Base-by-base conservation (phyloP, 1,140 invertebrate species). In the Neocloeon triangulifer region DNA sequence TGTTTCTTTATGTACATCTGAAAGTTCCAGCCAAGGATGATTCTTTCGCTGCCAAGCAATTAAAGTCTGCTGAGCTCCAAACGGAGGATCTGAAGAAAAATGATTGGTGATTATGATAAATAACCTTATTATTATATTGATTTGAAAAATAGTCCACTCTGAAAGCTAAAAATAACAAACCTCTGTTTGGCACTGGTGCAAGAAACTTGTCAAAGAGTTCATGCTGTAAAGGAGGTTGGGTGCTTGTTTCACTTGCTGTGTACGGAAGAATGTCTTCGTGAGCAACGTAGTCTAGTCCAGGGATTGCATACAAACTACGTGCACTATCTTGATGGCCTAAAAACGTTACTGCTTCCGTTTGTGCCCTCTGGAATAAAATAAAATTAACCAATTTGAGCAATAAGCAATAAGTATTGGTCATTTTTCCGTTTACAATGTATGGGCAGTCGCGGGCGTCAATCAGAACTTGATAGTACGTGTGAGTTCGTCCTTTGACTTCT, bases 281-380 rank as follows among this genome's bases (percentile, higher is more conserved):
- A 3, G 85, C 79, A 13, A 95, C 86, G 59, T 96, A 96, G 58
- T 97, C 91, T 14, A 96, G 51, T 10, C 88, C 86, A 19, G 86
- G 88, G 43, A 94, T 91, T 1, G 88, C 85, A 56, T 94, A 94
- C 6, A 94, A 54, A 51, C 78, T 84, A 21, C 82, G 62, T 46
- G 79, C 89, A 12, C 82, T 88, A 51, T 94, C 86, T 53, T 92
- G 86, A 50, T 86, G 91, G 4, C 86, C 86, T 15, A 95, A 55
- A 57, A 96, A 95, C n/a, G 91, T 95, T 1, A 96, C 89, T 19
- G 88, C 82, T 61, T 95, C 88, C 23, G 86, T 89, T 60, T 94
- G 88, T 5, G 86, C 84, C 47, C 86, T 66, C 82, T 91, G 44
- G 14, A 56, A n/a, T n/a, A n/a, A n/a, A n/a, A n/a, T n/a, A n/a